phyloP scores from a whole-genome alignment of 1,140 invertebrate species.

The Oncopeltus fasciatus region DNA sequence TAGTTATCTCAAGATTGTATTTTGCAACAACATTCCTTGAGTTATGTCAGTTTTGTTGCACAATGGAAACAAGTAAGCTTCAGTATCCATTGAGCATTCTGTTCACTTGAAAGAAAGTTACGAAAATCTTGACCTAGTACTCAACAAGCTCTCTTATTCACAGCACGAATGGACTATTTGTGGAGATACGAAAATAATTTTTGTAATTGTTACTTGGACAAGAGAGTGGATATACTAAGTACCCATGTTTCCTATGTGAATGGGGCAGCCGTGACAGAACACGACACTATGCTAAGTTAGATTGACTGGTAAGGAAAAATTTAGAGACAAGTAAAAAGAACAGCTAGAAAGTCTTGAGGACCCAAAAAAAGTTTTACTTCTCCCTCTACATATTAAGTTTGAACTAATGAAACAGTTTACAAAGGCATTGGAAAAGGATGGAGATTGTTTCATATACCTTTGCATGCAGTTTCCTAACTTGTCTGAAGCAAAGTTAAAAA shows the following conservation, averaged over 20 bases:
- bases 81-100: neutral
- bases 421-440: conserved; percentile 26
- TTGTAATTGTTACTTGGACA: conserved; percentile 29
- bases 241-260: conserved; percentile 31
- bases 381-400: conserved; percentile 30
- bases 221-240: conserved; percentile 31
- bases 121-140: neutral
- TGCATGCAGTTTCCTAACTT: conserved; percentile 24
- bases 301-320: conserved; percentile 25
- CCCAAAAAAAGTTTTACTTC: conserved; percentile 13
- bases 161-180: neutral
- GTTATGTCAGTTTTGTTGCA: neutral
- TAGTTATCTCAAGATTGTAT: neutral
- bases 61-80: neutral
- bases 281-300: conserved; percentile 28
- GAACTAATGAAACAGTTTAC: conserved; percentile 28
- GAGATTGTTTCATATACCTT: conserved; percentile 25
- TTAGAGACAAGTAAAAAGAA: conserved; percentile 24
- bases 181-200: neutral
- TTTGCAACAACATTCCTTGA: neutral
- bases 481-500: conserved; percentile 25
- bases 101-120: neutral
- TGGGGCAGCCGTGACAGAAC: conserved; percentile 31
- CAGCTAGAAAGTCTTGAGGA: conserved; percentile 25
- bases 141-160: neutral